Evolutionary conservation across 2,888 invertebrate genomes (phyloP).

Genomic region (Rhaphigaster nebulosa): DNA sequence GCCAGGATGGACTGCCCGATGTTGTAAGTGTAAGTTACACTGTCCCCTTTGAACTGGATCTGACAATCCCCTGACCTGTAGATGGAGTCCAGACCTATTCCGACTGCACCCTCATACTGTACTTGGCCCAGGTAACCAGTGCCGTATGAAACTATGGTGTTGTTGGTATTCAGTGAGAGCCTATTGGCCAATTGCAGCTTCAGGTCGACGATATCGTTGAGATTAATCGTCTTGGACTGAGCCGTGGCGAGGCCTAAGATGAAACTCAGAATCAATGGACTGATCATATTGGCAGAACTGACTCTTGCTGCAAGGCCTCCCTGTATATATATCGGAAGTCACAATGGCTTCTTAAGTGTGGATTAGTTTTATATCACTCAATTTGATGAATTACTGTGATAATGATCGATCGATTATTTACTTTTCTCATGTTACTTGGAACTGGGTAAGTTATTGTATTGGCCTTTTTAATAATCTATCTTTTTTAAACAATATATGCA

Average conservation of each 20-base stretch:
- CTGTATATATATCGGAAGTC: neutral
- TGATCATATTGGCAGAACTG: neutral
- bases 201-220: constrained; percentile 23
- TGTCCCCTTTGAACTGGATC: constrained; percentile 3
- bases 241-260: neutral
- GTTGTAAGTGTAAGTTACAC: neutral
- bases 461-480: too few species aligned
- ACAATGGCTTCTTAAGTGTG: neutral
- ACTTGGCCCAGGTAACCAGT: neutral
- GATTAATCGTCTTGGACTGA: neutral
- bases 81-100: neutral
- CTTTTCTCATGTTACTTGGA: neutral
- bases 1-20: neutral
- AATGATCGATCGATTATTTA: neutral
- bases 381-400: neutral
- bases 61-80: neutral
- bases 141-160: neutral
- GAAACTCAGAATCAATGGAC: neutral
- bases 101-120: neutral
- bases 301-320: neutral
- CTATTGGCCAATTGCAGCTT: constrained; percentile 26
- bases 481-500: too few species aligned
- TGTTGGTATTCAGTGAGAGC: neutral
- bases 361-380: neutral
- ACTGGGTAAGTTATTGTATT: neutral